Base-by-base conservation (phyloP, 2,888 invertebrate genomes). In the Temnothorax unifasciatus region DNA sequence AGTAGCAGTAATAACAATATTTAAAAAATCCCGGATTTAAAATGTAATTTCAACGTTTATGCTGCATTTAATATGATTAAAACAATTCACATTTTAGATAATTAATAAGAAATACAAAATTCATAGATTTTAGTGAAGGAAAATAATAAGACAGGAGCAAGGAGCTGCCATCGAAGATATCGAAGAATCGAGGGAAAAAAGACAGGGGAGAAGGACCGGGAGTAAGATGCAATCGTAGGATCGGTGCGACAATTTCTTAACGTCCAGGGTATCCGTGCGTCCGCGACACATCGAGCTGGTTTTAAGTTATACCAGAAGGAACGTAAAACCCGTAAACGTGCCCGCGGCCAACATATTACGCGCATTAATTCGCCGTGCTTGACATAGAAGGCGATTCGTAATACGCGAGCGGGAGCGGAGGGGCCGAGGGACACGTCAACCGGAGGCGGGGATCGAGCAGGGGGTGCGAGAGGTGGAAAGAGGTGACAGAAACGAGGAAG, bases 261-360 rank as follows among this genome's bases (percentile, higher is more conserved):
- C 64, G 86, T 86, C 82, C 83, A 74, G 73, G 82, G 84, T 84
- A 89, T 89, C 88, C 83, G 85, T 83, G 88, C 88, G 84, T 83
- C 82, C 87, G 88, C 90, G 87, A 88, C 89, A 87, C 88, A 87
- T 85, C 76, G 88, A 86, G 86, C 90, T 84, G 89, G 89, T 92
- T 92, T 91, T 89, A 92, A 93, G 92, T 93, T 93, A 93, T 92
- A 92, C 89, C 92, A 86, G 85, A 89, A 90, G 90, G 90, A 90
- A 92, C 91, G 91, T 91, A 92, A 81, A 93, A 92, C 92, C 91
- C 92, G 93, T 93, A 92, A 93, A 93, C 92, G 93, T 92, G 93
- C 91, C 91, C 92, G 91, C 92, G 90, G 92, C 91, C 92, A 93
- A 94, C 93, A 93, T 94, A 94, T 94, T 94, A 92, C 92, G 91